phyloP scores from a whole-genome alignment of 2,797 vertebrate genomes.

The Holocentrus rufus region DNA sequence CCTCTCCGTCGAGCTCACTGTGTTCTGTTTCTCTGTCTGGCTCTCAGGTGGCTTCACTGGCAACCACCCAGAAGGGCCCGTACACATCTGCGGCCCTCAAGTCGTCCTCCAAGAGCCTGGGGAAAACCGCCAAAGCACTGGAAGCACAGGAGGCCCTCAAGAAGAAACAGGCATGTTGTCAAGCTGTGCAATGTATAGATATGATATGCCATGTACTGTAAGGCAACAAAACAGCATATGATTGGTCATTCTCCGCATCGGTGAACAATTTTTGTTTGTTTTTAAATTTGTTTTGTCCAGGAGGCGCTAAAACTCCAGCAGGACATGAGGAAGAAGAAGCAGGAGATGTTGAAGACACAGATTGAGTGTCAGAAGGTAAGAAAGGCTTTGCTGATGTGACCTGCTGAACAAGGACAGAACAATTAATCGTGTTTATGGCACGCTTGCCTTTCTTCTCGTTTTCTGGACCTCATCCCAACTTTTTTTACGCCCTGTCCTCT shows the following conservation, averaged over 20 bases:
- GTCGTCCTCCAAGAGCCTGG: constrained; percentile 85
- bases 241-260: no score
- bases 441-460: neutral
- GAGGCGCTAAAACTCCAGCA: constrained; percentile 95
- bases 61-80: constrained; percentile 85
- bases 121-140: constrained; percentile 87
- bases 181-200: no score
- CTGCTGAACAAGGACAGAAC: no score
- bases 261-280: constrained; percentile 3
- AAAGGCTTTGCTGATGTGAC: neutral
- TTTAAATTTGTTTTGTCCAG: constrained; percentile 56
- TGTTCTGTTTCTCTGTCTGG: neutral
- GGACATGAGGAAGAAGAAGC: constrained; percentile 98
- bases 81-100: constrained; percentile 86
- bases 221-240: no score
- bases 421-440: neutral
- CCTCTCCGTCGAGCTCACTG: constrained; percentile 13
- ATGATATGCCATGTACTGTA: no score
- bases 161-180: constrained; percentile 91
- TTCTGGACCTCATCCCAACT: neutral
- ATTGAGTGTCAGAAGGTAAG: constrained; percentile 98
- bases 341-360: constrained; percentile 95
- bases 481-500: no score
- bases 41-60: constrained; percentile 58
- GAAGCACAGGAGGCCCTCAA: constrained; percentile 92